Percentiles rank a stretch among this genome's conserved stretches.
Conservation (phyloP, 1,140 invertebrate genomes). For the Tachypleus tridentatus region DNA sequence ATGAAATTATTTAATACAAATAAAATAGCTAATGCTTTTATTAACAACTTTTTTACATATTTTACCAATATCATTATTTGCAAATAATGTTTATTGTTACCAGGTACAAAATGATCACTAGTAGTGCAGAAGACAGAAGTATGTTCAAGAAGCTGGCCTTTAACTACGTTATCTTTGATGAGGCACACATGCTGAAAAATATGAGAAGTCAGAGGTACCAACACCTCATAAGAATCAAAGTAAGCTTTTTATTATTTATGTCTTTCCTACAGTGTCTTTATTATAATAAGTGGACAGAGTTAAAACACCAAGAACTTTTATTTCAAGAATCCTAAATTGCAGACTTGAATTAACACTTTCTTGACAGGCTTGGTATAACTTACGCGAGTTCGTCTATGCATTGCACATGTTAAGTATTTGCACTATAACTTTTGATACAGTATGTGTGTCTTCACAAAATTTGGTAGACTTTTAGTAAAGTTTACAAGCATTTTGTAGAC, state of each 20-base stretch:
- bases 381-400: too few relatives aligned
- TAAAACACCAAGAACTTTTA: not conserved
- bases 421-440: too few relatives aligned
- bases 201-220: slow-evolving; percentile 83
- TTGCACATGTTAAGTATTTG: too few relatives aligned
- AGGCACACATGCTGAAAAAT: slow-evolving; percentile 96
- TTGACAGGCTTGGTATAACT: too few relatives aligned
- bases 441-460: too few relatives aligned
- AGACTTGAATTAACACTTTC: not conserved
- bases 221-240: slow-evolving; percentile 74
- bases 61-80: not conserved
- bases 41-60: too few relatives aligned
- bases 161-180: slow-evolving; percentile 90
- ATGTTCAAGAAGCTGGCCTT: slow-evolving; percentile 79
- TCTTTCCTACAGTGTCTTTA: slow-evolving; percentile 1
- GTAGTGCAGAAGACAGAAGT: slow-evolving; percentile 72
- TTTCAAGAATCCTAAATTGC: slow-evolving; percentile 1
- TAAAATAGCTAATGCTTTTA: too few relatives aligned
- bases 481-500: too few relatives aligned
- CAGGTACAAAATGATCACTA: slow-evolving; percentile 61
- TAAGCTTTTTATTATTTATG: slow-evolving; percentile 30
- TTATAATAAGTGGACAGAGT: not conserved
- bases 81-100: slow-evolving; percentile 1
- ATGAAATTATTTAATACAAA: too few relatives aligned
- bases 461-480: too few relatives aligned